phyloP scores from a whole-genome alignment of 2,888 invertebrate species.

The Ferrisia virgata region DNA sequence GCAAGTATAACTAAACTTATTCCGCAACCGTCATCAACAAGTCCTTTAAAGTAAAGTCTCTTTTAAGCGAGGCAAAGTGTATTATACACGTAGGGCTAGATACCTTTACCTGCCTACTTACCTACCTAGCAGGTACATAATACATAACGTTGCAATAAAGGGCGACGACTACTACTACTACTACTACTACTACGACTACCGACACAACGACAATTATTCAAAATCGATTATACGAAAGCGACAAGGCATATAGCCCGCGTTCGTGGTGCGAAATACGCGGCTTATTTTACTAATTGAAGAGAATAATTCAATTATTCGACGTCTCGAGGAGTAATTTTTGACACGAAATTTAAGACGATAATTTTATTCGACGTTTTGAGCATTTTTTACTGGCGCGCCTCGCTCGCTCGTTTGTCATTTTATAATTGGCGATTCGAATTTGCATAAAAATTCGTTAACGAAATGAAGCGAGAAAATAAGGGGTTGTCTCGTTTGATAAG shows the following conservation, averaged over 20 bases:
- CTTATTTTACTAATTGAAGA: slow-evolving; percentile 27
- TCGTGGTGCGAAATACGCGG: neutral
- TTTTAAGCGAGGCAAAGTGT: too few relatives aligned
- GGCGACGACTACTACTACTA: neutral
- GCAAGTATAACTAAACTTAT: neutral
- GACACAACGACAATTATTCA: neutral
- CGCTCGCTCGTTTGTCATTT: neutral
- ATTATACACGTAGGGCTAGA: too few relatives aligned
- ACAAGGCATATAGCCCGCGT: neutral
- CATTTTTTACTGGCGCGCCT: neutral
- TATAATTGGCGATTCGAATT: slow-evolving; percentile 19
- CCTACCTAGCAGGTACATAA: too few relatives aligned
- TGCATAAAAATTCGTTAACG: neutral
- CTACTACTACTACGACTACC: neutral
- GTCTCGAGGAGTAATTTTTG: slow-evolving; percentile 13
- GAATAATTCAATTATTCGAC: slow-evolving; percentile 8
- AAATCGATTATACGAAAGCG: neutral
- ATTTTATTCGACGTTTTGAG: neutral
- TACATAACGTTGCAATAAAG: too few relatives aligned
- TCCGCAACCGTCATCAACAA: neutral
- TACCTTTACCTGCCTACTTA: too few relatives aligned
- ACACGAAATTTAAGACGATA: slow-evolving; percentile 2
- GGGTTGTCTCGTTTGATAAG: neutral
- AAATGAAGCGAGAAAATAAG: neutral
- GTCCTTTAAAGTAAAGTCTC: neutral